Evolutionary conservation across 92 coral and sea anemone species (phyloP), one percentile per base, ranked within the genome.

Genomic region (Parazoanthus atlanticus): DNA sequence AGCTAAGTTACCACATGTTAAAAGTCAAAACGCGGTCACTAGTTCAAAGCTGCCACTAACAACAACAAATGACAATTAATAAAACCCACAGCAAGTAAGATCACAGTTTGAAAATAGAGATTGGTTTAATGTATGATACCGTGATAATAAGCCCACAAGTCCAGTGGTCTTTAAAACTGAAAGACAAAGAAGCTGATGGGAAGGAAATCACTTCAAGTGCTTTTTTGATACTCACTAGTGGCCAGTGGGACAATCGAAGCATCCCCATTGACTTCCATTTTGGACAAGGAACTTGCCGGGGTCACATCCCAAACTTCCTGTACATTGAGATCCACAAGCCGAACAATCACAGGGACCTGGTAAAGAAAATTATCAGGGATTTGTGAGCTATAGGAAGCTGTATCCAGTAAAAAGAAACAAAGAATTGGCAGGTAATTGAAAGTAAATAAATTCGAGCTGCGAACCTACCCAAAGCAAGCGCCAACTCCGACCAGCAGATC

Each of bases 261-360:
- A 97, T 28, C 95, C 98, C 98, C 92, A 87, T 23, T 80, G 43
- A 36, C 85, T 87, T n/a, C 88, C 74, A 82, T 91, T 91, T 67
- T 86, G 81, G 65, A 93, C 96, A 15, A 94, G 91, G 91, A 91
- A 95, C 64, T 93, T 84, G 86, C 99, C 99, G 21, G 97, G 94
- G 28, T 90, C 88, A 65, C 99, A 97, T 38, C 91, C 89, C 23
- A 97, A 77, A 65, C 94, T 94, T 72, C 96, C 99, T 67, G 91
- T 76, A 84, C 97, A 97, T 4, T 91, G 93, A 26, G 97, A 77
- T 5, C 98, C 96, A 85, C 99, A 97, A 38, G 93, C 94, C 15
- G 99, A 88, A 85, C 99, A 97, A 16, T 97, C 98, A 85, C 99
- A 95, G 32, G 92, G 94, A 74, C 91, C 99, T 97, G 76, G 6